Evolutionary conservation across 1,140 invertebrate species (phyloP), one percentile per base, ranked within the genome.

Genomic region (Drosophila aff.): DNA sequence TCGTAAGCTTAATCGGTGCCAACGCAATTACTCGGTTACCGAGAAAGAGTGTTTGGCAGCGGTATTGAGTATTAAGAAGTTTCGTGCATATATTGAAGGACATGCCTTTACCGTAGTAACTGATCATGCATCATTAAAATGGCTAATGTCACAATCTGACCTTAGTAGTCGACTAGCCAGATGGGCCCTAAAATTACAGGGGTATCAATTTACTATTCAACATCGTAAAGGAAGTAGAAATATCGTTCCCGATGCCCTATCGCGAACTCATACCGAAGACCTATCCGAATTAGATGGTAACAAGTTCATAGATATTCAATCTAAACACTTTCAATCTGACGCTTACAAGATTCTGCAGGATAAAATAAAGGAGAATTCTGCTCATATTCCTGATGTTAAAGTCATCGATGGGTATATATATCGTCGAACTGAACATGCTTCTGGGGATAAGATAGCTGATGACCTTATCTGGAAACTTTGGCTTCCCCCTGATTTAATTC

Each of bases 11-110:
- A 68, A 68, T 21, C 23, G 58, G 26, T 31, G 57, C 18, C 58
- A 68, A 28, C 26, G 58, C 8, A 50, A 33, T 41, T 68, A 44
- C 18, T 40, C 58, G 3, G 67, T 71, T 23, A 64, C 50, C 8
- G 67, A 71, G 21, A 63, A 71, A 33, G 46, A 68, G 16, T 68
- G 66, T 16, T 13, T 60, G 4, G 57, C 46, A 21, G 46, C 18
- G 18, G 26, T 58, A 33, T 26, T 58, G 10, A 58, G 55, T 41
- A 26, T 53, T 41, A 64, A 64, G 23, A 64, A 64, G 40, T 64
- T 53, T n/a, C 23, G 47, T 7, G 26, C n/a, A 1, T 64, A 64
- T 40, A 10, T 64, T 23, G 26, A 64, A 64, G 61, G 61, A 9
- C 49, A 64, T 21, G 61, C 49, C 7, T 64, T 53, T 3, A 21